Percentiles rank a stretch among this genome's conserved stretches.
These are phyloP conservation scores for Bombus ignitus DNA, from an alignment of 1,140 invertebrate genomes.

Conservation along the genomic window DNA sequence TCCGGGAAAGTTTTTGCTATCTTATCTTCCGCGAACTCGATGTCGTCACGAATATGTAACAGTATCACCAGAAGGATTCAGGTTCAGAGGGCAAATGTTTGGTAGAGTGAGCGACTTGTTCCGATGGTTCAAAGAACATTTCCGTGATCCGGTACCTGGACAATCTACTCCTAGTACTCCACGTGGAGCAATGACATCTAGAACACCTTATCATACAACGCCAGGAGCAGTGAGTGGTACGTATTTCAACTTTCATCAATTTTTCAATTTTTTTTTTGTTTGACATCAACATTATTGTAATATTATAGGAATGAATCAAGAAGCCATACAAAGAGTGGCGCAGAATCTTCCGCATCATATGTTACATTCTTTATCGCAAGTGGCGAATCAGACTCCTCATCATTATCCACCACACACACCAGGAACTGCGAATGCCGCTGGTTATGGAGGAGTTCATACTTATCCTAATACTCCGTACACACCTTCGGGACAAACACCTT, in stretches of 20 bases:
- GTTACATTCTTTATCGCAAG: slow-evolving; percentile 88
- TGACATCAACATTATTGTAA: background rate
- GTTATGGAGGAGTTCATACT: slow-evolving; percentile 75
- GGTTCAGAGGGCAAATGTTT: slow-evolving; percentile 95
- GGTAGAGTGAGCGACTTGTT: slow-evolving; percentile 92
- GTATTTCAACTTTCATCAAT: background rate
- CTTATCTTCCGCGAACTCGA: slow-evolving; percentile 94
- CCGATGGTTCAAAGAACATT: slow-evolving; percentile 99
- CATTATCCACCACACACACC: slow-evolving; percentile 86
- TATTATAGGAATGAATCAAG: slow-evolving; percentile 85
- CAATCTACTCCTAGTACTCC: slow-evolving; percentile 88
- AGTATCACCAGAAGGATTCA: slow-evolving; percentile 95
- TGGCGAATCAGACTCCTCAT: slow-evolving; percentile 87
- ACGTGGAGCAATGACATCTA: slow-evolving; percentile 83
- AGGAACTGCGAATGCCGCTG: slow-evolving; percentile 80
- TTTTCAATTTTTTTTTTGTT: too few species aligned
- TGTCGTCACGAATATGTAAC: slow-evolving; percentile 96
- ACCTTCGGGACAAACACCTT: slow-evolving; percentile 94
- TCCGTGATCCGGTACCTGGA: slow-evolving; percentile 93
- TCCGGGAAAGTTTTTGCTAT: slow-evolving; percentile 97
- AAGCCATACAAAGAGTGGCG: slow-evolving; percentile 89
- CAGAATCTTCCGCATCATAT: slow-evolving; percentile 89
- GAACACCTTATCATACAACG: slow-evolving; percentile 88
- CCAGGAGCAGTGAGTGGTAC: slow-evolving; percentile 83
- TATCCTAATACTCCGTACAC: slow-evolving; percentile 88